Conservation (phyloP, 2,797 vertebrate genomes). For the Lepus oiostolus region DNA sequence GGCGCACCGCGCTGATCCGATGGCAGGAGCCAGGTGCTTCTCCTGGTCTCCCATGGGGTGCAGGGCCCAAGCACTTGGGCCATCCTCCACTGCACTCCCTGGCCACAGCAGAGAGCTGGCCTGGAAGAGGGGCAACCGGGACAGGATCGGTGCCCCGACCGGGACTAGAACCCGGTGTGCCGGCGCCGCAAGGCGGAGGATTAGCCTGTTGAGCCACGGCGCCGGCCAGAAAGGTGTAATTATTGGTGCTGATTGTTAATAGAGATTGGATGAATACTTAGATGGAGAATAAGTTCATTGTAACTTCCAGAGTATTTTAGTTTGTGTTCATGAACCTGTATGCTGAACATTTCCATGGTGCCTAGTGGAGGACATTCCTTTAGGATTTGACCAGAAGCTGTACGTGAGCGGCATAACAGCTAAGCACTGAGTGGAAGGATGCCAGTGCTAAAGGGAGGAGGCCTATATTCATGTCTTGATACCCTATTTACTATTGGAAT, state of each 20-base stretch:
- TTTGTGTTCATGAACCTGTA: conserved; percentile 31
- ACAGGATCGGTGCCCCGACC: no score
- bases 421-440: not conserved
- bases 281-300: conserved; percentile 22
- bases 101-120: no score
- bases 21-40: no score
- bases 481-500: not conserved
- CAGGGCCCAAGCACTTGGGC: no score
- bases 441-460: not conserved
- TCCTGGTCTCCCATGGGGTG: no score
- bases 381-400: not conserved
- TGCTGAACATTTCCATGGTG: not conserved
- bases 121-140: no score
- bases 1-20: no score
- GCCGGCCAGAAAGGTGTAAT: not conserved
- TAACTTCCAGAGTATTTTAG: conserved; percentile 32
- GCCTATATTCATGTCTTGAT: not conserved
- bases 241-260: conserved; percentile 5
- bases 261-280: conserved; percentile 23
- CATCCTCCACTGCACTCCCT: no score
- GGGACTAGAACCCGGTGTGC: no score
- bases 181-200: no score
- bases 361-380: not conserved
- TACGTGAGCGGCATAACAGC: not conserved
- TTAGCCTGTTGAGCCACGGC: no score